Conservation (phyloP, 2,888 invertebrate species). For the Globia sparganii region DNA sequence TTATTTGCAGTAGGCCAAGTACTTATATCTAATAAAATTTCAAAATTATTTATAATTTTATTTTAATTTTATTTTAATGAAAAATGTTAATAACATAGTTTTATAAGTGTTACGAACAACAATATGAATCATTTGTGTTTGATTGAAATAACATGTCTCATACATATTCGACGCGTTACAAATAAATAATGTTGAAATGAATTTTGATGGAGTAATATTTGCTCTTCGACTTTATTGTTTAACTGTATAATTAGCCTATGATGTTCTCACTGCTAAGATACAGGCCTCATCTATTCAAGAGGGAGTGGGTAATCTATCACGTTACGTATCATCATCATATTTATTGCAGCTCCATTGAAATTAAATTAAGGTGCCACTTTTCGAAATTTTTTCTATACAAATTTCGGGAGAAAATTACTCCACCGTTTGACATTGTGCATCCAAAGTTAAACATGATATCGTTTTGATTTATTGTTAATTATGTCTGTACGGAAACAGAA, state of each 20-base stretch:
- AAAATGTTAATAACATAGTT: no score
- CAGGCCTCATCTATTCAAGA: neutral
- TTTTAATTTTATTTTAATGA: no score
- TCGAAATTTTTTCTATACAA: no score
- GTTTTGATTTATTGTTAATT: no score
- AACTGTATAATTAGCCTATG: neutral
- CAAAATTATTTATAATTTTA: no score
- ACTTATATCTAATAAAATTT: neutral
- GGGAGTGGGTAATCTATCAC: neutral
- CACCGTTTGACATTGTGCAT: no score
- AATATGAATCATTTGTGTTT: no score
- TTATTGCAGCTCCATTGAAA: neutral
- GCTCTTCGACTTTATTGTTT: neutral
- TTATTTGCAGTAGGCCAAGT: neutral
- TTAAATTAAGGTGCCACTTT: no score
- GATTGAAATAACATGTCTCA: neutral
- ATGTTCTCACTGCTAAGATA: neutral
- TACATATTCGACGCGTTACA: neutral
- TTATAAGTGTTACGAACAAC: no score
- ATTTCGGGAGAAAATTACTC: no score
- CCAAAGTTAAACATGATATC: no score
- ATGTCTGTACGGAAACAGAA: no score
- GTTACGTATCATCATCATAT: neutral
- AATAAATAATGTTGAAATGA: neutral
- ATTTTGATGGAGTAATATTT: neutral